phyloP scores from a whole-genome alignment of 2,888 invertebrate species.

The Phaonia tiefii region DNA sequence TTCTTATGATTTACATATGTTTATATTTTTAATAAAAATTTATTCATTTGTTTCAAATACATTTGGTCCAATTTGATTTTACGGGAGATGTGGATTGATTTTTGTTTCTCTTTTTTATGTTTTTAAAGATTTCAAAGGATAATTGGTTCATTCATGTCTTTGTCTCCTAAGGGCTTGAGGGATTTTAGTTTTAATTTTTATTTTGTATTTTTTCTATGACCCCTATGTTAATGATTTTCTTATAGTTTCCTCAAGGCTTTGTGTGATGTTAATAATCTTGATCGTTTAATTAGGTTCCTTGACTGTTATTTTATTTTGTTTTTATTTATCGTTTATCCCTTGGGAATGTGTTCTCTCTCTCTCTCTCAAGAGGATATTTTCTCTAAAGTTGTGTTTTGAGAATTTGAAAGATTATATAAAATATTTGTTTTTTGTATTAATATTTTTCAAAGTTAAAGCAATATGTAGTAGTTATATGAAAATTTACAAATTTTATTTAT shows the following conservation, averaged over 20 bases:
- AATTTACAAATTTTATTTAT: no score
- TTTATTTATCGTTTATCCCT: no score
- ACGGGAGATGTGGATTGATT: conserved; percentile 27
- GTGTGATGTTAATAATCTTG: conserved; percentile 24
- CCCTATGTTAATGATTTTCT: conserved; percentile 65
- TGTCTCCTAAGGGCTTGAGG: neutral
- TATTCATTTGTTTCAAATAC: conserved; percentile 18
- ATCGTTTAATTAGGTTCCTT: no score
- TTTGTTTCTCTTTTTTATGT: neutral
- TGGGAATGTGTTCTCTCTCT: no score
- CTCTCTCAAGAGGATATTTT: no score
- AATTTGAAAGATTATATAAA: no score
- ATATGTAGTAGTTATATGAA: no score
- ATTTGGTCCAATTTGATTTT: conserved; percentile 33
- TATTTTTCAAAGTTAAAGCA: no score
- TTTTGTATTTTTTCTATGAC: conserved; percentile 24
- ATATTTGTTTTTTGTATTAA: no score
- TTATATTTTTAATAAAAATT: conserved; percentile 17
- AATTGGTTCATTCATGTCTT: conserved; percentile 47
- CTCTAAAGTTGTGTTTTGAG: no score
- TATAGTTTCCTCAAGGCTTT: conserved; percentile 61
- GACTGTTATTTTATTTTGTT: no score
- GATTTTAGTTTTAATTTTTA: no score
- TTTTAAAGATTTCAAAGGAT: neutral
- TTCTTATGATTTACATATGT: conserved; percentile 17